Percentiles rank a stretch among this genome's conserved stretches.
Evolutionary conservation across 1,140 invertebrate genomes (phyloP).

Genomic region (Macrobrachium rosenbergii): DNA sequence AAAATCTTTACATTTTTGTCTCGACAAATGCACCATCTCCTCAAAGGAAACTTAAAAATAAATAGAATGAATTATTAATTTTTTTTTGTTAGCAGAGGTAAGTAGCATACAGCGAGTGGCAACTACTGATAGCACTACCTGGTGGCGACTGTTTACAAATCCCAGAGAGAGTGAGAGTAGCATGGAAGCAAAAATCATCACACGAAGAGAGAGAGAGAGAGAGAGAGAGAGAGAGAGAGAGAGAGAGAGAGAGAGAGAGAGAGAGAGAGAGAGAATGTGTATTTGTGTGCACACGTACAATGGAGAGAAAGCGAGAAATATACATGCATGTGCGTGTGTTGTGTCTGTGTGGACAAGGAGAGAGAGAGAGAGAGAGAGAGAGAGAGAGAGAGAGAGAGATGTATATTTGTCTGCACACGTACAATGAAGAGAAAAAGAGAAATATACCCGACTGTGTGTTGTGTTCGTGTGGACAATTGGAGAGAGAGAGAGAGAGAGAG

Average conservation of each 20-base stretch:
- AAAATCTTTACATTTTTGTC: no score
- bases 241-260: conserved; percentile 13
- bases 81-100: not conserved
- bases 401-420: not conserved
- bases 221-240: conserved; percentile 7
- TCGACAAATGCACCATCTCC: no score
- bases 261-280: not conserved
- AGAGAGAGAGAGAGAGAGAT: conserved; percentile 7
- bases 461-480: no score
- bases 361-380: conserved; percentile 20
- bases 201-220: not conserved
- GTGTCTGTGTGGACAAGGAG: not conserved
- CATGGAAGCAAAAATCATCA: no score
- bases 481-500: conserved; percentile 12
- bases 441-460: no score
- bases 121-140: not conserved
- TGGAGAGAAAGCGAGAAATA: no score
- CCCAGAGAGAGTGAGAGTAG: no score
- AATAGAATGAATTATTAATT: no score
- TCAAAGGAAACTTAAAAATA: no score
- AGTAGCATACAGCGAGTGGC: not conserved
- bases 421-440: not conserved
- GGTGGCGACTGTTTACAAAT: not conserved
- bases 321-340: no score
- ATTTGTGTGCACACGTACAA: not conserved